These are phyloP conservation scores for Zaprionus camerounensis DNA, from an alignment of 1,140 invertebrate genomes.

Conservation along the genomic window DNA sequence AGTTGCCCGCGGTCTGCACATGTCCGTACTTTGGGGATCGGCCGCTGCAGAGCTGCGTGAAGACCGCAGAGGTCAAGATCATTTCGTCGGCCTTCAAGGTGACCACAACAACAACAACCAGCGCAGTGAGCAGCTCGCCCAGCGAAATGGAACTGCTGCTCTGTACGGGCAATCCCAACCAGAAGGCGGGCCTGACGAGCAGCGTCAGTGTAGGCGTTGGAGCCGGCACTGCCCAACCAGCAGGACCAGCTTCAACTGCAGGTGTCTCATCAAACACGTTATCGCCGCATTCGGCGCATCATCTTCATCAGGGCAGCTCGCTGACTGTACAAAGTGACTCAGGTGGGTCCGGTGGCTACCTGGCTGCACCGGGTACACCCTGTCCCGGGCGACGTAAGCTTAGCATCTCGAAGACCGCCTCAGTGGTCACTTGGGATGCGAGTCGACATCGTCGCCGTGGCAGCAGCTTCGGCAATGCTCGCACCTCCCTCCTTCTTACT, in stretches of 20 bases:
- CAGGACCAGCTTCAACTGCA: slow-evolving; percentile 2
- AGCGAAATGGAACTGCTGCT: slow-evolving; percentile 74
- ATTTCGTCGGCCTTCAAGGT: slow-evolving; percentile 84
- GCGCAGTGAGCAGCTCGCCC: slow-evolving; percentile 67
- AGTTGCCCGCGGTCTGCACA: slow-evolving; percentile 89
- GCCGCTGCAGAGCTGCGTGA: slow-evolving; percentile 83
- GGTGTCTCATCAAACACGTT: slow-evolving; percentile 43
- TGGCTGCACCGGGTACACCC: slow-evolving; percentile 67
- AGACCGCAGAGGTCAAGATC: slow-evolving; percentile 86
- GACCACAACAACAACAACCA: slow-evolving; percentile 65
- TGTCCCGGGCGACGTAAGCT: slow-evolving; percentile 68
- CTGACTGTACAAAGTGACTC: slow-evolving; percentile 32
- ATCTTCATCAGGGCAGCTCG: slow-evolving; percentile 49
- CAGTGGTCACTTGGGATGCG: slow-evolving; percentile 88
- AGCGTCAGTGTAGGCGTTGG: slow-evolving; percentile 54
- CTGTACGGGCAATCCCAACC: slow-evolving; percentile 43
- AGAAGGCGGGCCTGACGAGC: slow-evolving; percentile 43
- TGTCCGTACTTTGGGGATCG: slow-evolving; percentile 91
- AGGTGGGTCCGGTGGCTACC: slow-evolving; percentile 27
- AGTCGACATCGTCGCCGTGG: slow-evolving; percentile 85
- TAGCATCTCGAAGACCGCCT: slow-evolving; percentile 81
- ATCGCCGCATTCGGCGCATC: slow-evolving; percentile 49
- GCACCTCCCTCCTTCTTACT: slow-evolving; percentile 84
- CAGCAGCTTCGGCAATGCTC: slow-evolving; percentile 87
- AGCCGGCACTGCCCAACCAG: background rate